phyloP scores from a whole-genome alignment of 2,797 vertebrate genomes.

The Poecilia wingei region DNA sequence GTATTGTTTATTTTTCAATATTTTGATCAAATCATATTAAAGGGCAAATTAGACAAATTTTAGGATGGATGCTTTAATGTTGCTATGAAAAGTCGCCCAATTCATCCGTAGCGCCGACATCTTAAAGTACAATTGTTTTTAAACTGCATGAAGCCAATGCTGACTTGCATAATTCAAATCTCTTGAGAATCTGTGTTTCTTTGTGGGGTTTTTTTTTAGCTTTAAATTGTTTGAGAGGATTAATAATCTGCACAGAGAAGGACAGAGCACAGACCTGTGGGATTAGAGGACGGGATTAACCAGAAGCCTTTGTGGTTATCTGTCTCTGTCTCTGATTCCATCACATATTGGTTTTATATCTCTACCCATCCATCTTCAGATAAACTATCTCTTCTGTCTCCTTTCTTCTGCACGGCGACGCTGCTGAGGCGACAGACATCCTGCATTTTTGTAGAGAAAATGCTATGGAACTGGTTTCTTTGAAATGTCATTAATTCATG shows the following conservation, averaged over 20 bases:
- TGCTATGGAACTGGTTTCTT: constrained; percentile 11
- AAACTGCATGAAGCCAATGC: not conserved
- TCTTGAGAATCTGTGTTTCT: not conserved
- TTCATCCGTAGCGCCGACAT: not conserved
- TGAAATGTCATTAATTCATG: not conserved
- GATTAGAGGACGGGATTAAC: constrained; percentile 73
- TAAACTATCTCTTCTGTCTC: constrained; percentile 5
- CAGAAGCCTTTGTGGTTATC: constrained; percentile 56
- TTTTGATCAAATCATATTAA: not conserved
- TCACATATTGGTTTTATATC: constrained; percentile 23
- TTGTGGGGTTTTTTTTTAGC: constrained; percentile 24
- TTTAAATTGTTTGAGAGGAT: constrained; percentile 55
- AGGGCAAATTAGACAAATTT: not conserved
- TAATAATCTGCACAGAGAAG: constrained; percentile 57
- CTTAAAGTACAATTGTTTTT: not conserved
- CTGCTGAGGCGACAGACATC: not conserved
- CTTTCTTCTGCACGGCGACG: not conserved
- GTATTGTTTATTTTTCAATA: not conserved
- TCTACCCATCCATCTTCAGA: constrained; percentile 28
- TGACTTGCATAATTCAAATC: not conserved
- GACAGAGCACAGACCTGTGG: constrained; percentile 48
- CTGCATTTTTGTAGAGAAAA: constrained; percentile 1
- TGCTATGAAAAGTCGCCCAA: not conserved
- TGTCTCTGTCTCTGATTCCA: constrained; percentile 55
- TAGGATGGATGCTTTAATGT: not conserved